Evolutionary conservation across 2,797 vertebrate genomes (phyloP).

Genomic region (Fistularia tabacaria): DNA sequence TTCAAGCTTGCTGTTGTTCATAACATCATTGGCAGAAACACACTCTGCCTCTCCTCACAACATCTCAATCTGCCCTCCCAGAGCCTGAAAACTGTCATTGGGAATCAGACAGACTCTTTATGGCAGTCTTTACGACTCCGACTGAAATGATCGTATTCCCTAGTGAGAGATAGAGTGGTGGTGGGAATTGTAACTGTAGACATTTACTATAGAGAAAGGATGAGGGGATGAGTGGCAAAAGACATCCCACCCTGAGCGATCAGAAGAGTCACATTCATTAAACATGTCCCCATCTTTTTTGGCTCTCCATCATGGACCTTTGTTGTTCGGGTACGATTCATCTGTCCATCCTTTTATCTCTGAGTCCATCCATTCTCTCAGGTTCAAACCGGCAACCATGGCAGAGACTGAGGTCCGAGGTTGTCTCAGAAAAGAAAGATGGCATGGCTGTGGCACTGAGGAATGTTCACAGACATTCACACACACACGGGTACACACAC

Average conservation of each 20-base stretch:
- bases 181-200: slow-evolving; percentile 64
- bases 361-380: slow-evolving; percentile 35
- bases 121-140: slow-evolving; percentile 61
- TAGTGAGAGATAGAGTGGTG: slow-evolving; percentile 54
- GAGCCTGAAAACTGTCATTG: slow-evolving; percentile 59
- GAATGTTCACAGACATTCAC: slow-evolving; percentile 76
- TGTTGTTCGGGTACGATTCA: slow-evolving; percentile 30
- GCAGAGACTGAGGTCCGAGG: slow-evolving; percentile 85
- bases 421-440: slow-evolving; percentile 97
- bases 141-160: slow-evolving; percentile 71
- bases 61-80: slow-evolving; percentile 55
- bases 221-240: slow-evolving; percentile 24
- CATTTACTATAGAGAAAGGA: slow-evolving; percentile 55
- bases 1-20: slow-evolving; percentile 49
- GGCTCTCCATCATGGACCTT: slow-evolving; percentile 21
- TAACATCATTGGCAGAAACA: slow-evolving; percentile 37
- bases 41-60: slow-evolving; percentile 34
- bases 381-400: slow-evolving; percentile 52
- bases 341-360: slow-evolving; percentile 42
- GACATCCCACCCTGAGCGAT: slow-evolving; percentile 55
- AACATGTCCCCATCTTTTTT: slow-evolving; percentile 34
- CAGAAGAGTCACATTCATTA: slow-evolving; percentile 36
- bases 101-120: slow-evolving; percentile 69
- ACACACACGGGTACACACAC: slow-evolving; percentile 2
- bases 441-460: slow-evolving; percentile 88